Percentiles rank a stretch among this genome's conserved stretches.
phyloP scores from a whole-genome alignment of 2,888 invertebrate species.

The Graphium colonna region DNA sequence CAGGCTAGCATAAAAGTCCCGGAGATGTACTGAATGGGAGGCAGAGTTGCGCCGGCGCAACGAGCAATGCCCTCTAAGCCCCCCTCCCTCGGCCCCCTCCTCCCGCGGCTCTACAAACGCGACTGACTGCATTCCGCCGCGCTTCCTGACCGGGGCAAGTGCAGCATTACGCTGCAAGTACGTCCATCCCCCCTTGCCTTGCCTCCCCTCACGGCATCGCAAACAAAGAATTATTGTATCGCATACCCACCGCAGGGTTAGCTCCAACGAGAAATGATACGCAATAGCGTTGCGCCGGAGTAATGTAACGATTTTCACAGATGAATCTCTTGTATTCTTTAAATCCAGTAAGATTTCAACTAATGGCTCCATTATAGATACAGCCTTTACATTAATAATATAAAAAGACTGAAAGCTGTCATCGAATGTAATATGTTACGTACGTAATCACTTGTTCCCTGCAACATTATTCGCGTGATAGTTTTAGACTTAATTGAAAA shows the following conservation, averaged over 20 bases:
- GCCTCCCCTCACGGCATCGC: constrained; percentile 40
- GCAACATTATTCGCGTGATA: too few species aligned
- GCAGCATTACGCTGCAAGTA: constrained; percentile 75
- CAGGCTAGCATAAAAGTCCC: constrained; percentile 38
- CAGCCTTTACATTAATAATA: too few species aligned
- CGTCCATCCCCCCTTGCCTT: constrained; percentile 42
- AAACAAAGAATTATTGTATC: constrained; percentile 24
- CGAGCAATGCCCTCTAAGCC: constrained; percentile 65
- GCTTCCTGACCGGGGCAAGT: constrained; percentile 79
- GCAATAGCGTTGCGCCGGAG: too few species aligned
- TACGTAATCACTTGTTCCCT: too few species aligned
- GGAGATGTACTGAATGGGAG: constrained; percentile 60
- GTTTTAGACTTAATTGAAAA: too few species aligned
- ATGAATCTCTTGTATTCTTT: too few species aligned
- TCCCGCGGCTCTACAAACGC: constrained; percentile 60
- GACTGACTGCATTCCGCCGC: constrained; percentile 79
- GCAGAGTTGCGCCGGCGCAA: constrained; percentile 65
- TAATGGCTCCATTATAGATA: too few species aligned
- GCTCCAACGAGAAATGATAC: not conserved
- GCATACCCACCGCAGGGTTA: constrained; percentile 5
- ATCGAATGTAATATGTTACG: too few species aligned
- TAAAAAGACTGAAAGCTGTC: too few species aligned
- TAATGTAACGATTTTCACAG: too few species aligned
- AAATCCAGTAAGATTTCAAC: too few species aligned
- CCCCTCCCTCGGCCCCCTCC: constrained; percentile 43